Evolutionary conservation across 1,140 invertebrate species (phyloP).

Genomic region (Panagrolaimus sp.): DNA sequence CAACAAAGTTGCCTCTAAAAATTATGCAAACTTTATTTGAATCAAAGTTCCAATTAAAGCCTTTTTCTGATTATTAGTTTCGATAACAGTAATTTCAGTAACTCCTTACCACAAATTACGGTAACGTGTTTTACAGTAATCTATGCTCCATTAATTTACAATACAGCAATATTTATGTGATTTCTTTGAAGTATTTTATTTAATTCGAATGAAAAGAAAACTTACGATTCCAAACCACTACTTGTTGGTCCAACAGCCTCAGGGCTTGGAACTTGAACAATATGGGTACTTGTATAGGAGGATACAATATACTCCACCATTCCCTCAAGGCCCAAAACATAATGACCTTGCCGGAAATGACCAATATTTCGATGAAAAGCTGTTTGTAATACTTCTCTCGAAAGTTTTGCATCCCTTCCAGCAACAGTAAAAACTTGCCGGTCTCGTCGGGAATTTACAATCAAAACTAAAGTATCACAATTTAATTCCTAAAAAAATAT

Average conservation of each 20-base stretch:
- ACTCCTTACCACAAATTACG: too few relatives aligned
- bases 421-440: conserved; percentile 59
- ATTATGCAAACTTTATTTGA: too few relatives aligned
- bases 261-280: conserved; percentile 54
- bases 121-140: too few relatives aligned
- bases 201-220: conserved; percentile 10
- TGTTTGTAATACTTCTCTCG: conserved; percentile 52
- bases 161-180: too few relatives aligned
- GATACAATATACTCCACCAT: conserved; percentile 57
- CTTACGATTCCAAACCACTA: conserved; percentile 27
- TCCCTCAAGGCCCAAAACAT: conserved; percentile 53
- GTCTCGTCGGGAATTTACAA: conserved; percentile 53
- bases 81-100: too few relatives aligned
- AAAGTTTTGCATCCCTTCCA: conserved; percentile 53
- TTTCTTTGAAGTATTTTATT: too few relatives aligned
- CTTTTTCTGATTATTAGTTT: too few relatives aligned
- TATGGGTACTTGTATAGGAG: conserved; percentile 54
- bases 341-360: conserved; percentile 52
- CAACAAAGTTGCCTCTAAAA: neutral
- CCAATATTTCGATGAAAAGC: conserved; percentile 58
- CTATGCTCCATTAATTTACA: too few relatives aligned
- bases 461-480: conserved; percentile 56
- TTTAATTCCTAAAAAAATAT: conserved; percentile 44
- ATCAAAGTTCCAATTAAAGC: too few relatives aligned
- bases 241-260: conserved; percentile 17